Percentiles rank a stretch among this genome's conserved stretches.
Conservation (phyloP, 2,888 invertebrate species). For the Frankliniella fusca region DNA sequence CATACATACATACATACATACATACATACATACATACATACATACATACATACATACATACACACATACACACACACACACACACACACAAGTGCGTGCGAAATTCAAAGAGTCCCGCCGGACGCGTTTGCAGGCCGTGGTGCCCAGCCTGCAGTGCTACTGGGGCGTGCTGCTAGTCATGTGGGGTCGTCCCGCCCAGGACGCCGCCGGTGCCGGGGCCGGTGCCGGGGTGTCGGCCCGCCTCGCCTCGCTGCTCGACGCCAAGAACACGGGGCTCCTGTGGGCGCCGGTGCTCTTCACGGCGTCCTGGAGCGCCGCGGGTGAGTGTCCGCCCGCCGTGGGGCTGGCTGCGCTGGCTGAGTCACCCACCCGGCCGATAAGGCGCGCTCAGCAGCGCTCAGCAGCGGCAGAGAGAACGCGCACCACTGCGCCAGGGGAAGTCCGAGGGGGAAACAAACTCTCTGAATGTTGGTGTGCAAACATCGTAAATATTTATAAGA, state of each 20-base stretch:
- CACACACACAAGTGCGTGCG: no score
- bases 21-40: no score
- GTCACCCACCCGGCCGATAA: background rate
- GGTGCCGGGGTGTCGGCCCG: background rate
- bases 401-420: no score
- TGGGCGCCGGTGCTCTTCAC: constrained; percentile 2
- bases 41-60: no score
- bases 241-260: background rate
- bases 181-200: background rate
- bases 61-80: no score
- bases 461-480: no score
- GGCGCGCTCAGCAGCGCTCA: background rate
- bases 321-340: background rate
- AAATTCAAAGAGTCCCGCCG: no score
- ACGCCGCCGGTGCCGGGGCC: background rate
- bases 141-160: constrained; percentile 21
- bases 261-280: background rate
- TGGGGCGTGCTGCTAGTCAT: background rate
- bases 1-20: no score
- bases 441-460: no score
- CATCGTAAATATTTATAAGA: no score
- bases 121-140: background rate
- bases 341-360: no score
- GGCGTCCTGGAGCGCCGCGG: background rate
- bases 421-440: no score